A percentile compares a stretch with the other conserved stretches of the same genome.
These are phyloP conservation scores for Spinibarbus caldwelli DNA, from an alignment of 2,797 vertebrate genomes.

Conservation along the genomic window DNA sequence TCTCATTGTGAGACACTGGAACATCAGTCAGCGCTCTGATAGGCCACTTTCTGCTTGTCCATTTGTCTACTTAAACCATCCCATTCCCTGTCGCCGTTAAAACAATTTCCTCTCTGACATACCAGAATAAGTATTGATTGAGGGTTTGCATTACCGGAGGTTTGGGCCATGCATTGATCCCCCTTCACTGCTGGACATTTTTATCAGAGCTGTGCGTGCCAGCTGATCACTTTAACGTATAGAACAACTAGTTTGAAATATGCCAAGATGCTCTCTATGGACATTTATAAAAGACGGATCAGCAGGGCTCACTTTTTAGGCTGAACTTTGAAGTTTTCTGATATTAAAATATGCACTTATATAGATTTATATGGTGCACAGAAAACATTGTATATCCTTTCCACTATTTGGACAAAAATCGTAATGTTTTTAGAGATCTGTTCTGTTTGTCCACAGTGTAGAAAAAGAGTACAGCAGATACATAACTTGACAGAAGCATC, in stretches of 20 bases:
- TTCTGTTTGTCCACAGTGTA: not conserved
- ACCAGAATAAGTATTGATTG: slow-evolving; percentile 65
- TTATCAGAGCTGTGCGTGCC: slow-evolving; percentile 48
- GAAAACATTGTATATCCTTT: not conserved
- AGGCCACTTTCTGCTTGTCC: slow-evolving; percentile 34
- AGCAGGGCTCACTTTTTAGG: not conserved
- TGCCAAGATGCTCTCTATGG: not conserved
- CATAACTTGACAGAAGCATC: not conserved
- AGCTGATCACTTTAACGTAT: slow-evolving; percentile 24
- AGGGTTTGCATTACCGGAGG: slow-evolving; percentile 61
- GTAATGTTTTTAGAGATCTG: not conserved
- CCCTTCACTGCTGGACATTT: slow-evolving; percentile 32
- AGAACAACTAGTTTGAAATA: slow-evolving; percentile 2
- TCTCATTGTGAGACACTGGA: slow-evolving; percentile 47
- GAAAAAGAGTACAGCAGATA: too few relatives aligned
- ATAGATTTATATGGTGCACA: not conserved
- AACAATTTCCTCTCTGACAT: slow-evolving; percentile 65
- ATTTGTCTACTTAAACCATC: slow-evolving; percentile 57
- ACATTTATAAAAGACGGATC: not conserved
- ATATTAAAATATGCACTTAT: not conserved
- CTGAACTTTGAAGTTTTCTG: not conserved
- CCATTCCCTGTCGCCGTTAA: slow-evolving; percentile 54
- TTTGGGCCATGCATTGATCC: slow-evolving; percentile 48
- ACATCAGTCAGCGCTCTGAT: slow-evolving; percentile 53
- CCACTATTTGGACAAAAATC: not conserved